Conservation (phyloP, 2,797 vertebrate species). For the Fistularia tabacaria region DNA sequence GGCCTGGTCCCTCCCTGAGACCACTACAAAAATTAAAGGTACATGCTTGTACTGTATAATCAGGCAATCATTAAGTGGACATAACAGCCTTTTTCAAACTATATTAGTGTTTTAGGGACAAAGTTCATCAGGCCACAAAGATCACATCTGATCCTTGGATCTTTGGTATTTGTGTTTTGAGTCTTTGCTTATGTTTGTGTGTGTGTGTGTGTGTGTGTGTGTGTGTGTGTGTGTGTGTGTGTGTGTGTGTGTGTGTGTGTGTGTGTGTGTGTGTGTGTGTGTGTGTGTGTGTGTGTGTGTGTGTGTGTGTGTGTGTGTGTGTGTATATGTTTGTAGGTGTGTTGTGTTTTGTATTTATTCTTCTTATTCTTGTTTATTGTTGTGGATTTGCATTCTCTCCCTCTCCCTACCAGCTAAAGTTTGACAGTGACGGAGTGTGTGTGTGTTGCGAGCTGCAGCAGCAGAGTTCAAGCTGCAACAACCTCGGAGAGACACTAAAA, state of each 20-base stretch:
- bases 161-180: too few species aligned
- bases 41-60: too few species aligned
- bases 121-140: too few species aligned
- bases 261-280: too few species aligned
- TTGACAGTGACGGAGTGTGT: conserved; percentile 95
- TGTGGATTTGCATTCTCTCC: conserved; percentile 67
- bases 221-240: conserved; percentile 25
- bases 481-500: conserved; percentile 92
- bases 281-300: conserved; percentile 14
- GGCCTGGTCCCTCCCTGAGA: too few species aligned
- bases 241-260: too few species aligned
- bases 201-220: conserved; percentile 22
- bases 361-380: conserved; percentile 49
- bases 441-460: conserved; percentile 95
- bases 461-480: conserved; percentile 91
- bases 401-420: conserved; percentile 84
- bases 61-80: too few species aligned
- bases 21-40: too few species aligned
- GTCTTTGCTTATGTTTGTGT: too few species aligned
- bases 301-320: conserved; percentile 8
- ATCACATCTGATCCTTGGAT: too few species aligned
- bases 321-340: conserved; percentile 34
- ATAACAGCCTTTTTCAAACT: too few species aligned
- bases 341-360: conserved; percentile 31
- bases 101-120: too few species aligned